Base-by-base conservation (phyloP, 2,888 invertebrate species). In the Microlaimidae sp. region DNA sequence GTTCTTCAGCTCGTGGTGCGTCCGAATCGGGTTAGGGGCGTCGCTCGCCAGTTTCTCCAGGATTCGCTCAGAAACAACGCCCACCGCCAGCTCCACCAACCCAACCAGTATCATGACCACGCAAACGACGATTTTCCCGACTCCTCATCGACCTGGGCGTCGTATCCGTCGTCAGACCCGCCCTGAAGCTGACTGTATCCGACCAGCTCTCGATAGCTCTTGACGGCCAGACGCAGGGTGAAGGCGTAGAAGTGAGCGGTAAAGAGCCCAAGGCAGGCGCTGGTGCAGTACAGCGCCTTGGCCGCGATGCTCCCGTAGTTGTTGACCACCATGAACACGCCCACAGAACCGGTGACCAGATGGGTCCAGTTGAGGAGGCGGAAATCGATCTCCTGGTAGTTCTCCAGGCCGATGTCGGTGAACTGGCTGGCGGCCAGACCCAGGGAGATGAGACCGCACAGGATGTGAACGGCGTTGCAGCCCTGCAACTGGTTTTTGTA, bases 301-400 rank as follows among this genome's bases (percentile, higher is more conserved):
- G 65, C 63, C 4, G 67, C 63, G 46, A 69, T 65, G 29, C 62
- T 63, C n/a, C 69, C 69, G 49, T 64, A 64, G 41, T 64, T 66
- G n/a, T 60, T 58, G 41, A 55, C 53, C 27, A 69, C 60, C 27
- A 66, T 65, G 52, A 64, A 64, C 32, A 67, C 58, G n/a, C 55
- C 55, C n/a, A 65, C 61, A 21, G 52, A 49, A 21, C 66, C 66
- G 24, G 64, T 64, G 5, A 66, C 54, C 4, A 61, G 57, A 49
- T 66, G 66, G 21, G 67, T 60, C 54, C 61, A 64, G 53, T 63
- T 63, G 25, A 67, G 57, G 29, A 67, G 56, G 51, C 67, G 60
- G n/a, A n/a, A n/a, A n/a, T n/a, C n/a, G n/a, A n/a, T n/a, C n/a
- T n/a, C n/a, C n/a, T n/a, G n/a, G n/a, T n/a, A n/a, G n/a, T n/a